Base-by-base conservation (phyloP, 2,888 invertebrate genomes). In the Rugalucina vietnamica region DNA sequence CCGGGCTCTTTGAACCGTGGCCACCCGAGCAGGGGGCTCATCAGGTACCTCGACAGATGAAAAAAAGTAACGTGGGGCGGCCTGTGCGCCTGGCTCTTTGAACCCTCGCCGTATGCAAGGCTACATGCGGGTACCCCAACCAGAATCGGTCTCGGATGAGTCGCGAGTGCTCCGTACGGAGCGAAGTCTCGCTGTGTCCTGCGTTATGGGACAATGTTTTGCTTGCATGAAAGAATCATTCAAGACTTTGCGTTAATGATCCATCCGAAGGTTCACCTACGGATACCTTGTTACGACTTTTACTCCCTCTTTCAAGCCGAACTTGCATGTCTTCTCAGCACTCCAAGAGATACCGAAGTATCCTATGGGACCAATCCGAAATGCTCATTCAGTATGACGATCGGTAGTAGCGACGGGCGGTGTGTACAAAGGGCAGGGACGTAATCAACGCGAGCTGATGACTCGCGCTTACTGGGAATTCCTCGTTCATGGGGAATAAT, bases 361-460 rank as follows among this genome's bases (percentile, higher is more conserved):
- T 84, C 77, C 79, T 72, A 81, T 81, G 78, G 83, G 81, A 84
- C 92, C 93, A 88, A 91, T 94, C 94, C 91, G 89, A 93, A 95
- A 95, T 95, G 95, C 96, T 96, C 96, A 96, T 96, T 96, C 96
- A 96, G 96, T 95, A 96, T 96, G 96, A 96, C 96, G 96, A 96
- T 96, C 96, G 96, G 96, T 96, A 96, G 96, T 96, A 96, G 96
- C 96, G 96, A 96, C 96, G 96, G 96, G 96, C 60, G 96, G 96
- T 96, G 96, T 96, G 96, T 96, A 96, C 96, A 96, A 96, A 96
- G 96, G 96, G 96, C 96, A 96, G 96, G 96, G 96, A 96, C 96
- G 95, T 96, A 96, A 96, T 96, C 96, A 96, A 96, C 96, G 95
- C 96, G 95, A 96, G 96, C 96, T 96, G 94, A 96, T 96, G 96